Evolutionary conservation across 1,140 invertebrate genomes (phyloP).

Genomic region (Globodera rostochiensis): DNA sequence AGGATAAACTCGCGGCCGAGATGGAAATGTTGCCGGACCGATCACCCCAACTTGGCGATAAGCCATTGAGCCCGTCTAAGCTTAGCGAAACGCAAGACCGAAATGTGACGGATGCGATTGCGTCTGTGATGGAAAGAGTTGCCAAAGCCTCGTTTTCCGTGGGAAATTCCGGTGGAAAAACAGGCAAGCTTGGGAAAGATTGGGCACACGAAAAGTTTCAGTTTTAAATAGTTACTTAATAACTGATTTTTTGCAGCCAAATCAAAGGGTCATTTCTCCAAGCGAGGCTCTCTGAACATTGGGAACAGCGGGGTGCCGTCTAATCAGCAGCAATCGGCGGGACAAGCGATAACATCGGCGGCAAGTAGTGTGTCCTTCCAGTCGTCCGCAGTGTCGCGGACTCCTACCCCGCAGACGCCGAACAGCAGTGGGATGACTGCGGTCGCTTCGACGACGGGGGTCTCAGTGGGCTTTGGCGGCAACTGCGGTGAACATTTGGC

Average conservation of each 20-base stretch:
- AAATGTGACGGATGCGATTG: slow-evolving; percentile 33
- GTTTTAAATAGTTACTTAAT: neutral
- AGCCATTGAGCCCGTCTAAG: slow-evolving; percentile 29
- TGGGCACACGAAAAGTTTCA: neutral
- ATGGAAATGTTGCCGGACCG: slow-evolving; percentile 24
- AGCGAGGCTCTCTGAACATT: neutral
- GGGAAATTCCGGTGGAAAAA: slow-evolving; percentile 7
- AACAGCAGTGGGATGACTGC: slow-evolving; percentile 17
- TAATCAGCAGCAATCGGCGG: neutral
- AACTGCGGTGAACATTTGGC: neutral
- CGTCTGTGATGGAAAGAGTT: slow-evolving; percentile 37
- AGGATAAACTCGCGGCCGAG: slow-evolving; percentile 12
- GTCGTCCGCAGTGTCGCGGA: slow-evolving; percentile 4
- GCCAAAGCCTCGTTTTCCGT: slow-evolving; percentile 16
- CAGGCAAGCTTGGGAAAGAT: slow-evolving; percentile 1
- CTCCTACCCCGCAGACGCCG: neutral
- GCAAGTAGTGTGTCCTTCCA: neutral
- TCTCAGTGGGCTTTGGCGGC: neutral
- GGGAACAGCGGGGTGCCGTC: neutral
- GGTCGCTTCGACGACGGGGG: neutral
- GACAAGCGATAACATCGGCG: neutral
- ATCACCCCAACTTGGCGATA: slow-evolving; percentile 31
- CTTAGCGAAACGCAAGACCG: slow-evolving; percentile 30
- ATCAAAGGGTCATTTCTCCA: neutral
- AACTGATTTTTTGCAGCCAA: neutral